A percentile compares a stretch with the other conserved stretches of the same genome.
Conservation (phyloP, 2,113 vertebrate species). For the Pangasianodon hypophthalmus region DNA sequence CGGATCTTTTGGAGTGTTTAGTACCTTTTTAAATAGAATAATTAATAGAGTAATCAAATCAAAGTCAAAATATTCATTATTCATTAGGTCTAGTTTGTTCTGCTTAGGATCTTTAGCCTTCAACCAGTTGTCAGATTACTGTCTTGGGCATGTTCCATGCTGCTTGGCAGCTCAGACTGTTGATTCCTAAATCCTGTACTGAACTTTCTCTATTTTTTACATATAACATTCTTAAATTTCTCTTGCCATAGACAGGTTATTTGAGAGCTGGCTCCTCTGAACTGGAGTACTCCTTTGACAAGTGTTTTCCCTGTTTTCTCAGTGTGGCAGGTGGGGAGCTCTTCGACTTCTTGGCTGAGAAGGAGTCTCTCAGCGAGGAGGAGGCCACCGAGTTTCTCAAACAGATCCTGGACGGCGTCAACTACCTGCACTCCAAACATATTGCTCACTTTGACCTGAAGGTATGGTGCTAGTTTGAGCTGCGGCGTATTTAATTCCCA, state of each 20-base stretch:
- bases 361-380: constrained; percentile 95
- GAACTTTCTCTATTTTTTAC: neutral
- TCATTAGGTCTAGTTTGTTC: neutral
- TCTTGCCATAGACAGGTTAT: neutral
- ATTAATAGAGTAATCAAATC: neutral
- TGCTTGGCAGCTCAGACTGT: constrained; percentile 18
- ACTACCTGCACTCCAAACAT: constrained; percentile 92
- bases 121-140: neutral
- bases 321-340: constrained; percentile 97
- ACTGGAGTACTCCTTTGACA: neutral
- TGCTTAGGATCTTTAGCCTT: neutral
- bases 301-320: constrained; percentile 49
- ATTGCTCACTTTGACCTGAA: constrained; percentile 99
- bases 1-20: neutral
- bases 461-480: constrained; percentile 68
- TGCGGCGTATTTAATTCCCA: neutral
- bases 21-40: neutral
- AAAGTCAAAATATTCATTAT: neutral
- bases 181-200: constrained; percentile 2
- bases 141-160: neutral
- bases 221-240: constrained; percentile 15
- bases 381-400: constrained; percentile 98
- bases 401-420: constrained; percentile 95
- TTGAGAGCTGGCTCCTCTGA: neutral
- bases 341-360: constrained; percentile 97